A percentile compares a stretch with the other conserved stretches of the same genome.
phyloP scores from a whole-genome alignment of 2,797 vertebrate species.

The Streptopelia turtur region DNA sequence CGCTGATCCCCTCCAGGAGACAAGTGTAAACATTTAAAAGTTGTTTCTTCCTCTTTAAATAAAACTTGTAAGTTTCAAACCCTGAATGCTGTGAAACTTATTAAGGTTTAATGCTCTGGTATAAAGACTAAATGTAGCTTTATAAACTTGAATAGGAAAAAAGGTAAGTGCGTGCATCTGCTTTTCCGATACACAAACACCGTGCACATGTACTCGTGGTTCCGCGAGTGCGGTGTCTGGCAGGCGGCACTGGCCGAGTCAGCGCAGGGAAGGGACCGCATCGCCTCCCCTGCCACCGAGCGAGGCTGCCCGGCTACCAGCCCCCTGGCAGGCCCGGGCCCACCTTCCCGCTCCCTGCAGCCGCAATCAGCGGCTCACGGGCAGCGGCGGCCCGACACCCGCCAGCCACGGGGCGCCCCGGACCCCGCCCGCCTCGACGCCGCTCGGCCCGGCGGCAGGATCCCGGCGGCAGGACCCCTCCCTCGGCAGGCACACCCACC shows the following conservation, averaged over 20 bases:
- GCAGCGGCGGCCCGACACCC: not conserved
- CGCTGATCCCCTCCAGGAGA: not conserved
- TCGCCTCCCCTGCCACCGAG: not conserved
- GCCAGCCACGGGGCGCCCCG: not conserved
- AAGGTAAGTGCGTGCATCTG: accelerated
- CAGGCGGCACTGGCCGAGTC: accelerated
- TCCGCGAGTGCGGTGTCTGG: accelerated
- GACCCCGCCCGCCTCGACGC: too few species aligned
- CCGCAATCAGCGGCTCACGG: not conserved
- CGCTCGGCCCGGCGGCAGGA: too few species aligned
- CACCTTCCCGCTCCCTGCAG: not conserved
- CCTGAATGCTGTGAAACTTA: not conserved
- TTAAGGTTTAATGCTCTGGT: accelerated
- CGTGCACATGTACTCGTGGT: accelerated
- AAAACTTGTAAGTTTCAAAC: not conserved
- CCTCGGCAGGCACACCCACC: too few species aligned
- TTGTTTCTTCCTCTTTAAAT: not conserved
- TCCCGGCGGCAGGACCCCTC: too few species aligned
- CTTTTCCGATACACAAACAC: accelerated
- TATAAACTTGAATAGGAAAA: accelerated
- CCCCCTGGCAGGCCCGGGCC: not conserved
- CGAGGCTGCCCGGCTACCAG: not conserved
- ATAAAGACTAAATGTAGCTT: too few species aligned
- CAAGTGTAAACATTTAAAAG: not conserved
- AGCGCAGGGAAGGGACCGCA: accelerated